These are phyloP conservation scores for Coremacera marginata DNA, from an alignment of 2,888 invertebrate species.

Conservation along the genomic window DNA sequence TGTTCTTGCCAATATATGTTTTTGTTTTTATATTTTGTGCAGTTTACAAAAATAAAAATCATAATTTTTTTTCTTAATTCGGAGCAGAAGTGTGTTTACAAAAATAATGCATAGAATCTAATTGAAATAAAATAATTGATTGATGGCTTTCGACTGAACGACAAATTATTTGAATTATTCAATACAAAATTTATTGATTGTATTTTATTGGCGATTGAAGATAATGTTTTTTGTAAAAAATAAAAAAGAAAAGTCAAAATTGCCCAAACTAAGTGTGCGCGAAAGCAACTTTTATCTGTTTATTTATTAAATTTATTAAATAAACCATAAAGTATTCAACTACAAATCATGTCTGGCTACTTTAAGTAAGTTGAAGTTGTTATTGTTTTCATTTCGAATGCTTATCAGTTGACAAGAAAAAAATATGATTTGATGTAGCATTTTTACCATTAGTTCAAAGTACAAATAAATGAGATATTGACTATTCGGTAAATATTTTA, in stretches of 20 bases:
- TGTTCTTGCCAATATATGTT: constrained; percentile 14
- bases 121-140: neutral
- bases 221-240: no score
- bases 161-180: neutral
- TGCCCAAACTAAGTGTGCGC: no score
- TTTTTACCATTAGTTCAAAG: neutral
- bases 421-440: neutral
- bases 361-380: neutral
- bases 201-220: no score
- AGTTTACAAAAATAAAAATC: constrained; percentile 1
- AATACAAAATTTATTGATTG: neutral
- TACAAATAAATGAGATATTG: neutral
- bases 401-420: neutral
- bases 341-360: neutral
- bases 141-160: no score
- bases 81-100: neutral
- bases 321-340: no score
- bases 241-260: no score
- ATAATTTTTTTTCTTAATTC: neutral
- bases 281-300: no score
- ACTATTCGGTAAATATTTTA: neutral
- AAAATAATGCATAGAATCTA: neutral
- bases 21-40: neutral
- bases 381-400: neutral
- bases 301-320: no score